Evolutionary conservation across 2,888 invertebrate genomes (phyloP).

Genomic region (Mythimna impura): DNA sequence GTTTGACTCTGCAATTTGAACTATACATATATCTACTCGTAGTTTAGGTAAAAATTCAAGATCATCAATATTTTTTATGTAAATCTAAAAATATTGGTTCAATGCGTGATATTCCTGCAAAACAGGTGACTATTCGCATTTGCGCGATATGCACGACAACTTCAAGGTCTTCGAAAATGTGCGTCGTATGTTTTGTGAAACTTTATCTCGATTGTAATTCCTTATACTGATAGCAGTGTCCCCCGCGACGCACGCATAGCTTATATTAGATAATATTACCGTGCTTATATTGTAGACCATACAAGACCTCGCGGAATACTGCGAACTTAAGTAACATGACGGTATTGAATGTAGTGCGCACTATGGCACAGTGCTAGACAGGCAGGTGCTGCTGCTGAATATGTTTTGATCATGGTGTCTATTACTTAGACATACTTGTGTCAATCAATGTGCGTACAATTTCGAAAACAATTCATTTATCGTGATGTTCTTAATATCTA

Average conservation of each 20-base stretch:
- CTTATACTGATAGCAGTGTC: conserved; percentile 1
- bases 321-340: conserved; percentile 1
- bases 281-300: not conserved
- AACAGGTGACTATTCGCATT: conserved; percentile 1
- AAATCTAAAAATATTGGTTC: not conserved
- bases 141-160: conserved; percentile 10
- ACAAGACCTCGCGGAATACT: not conserved
- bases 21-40: not conserved
- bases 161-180: conserved; percentile 34
- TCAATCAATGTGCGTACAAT: no score
- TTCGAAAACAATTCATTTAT: not conserved
- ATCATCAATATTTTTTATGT: not conserved
- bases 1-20: not conserved
- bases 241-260: conserved; percentile 17
- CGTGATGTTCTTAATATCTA: not conserved
- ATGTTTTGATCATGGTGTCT: conserved; percentile 5
- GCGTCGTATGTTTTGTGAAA: conserved; percentile 14
- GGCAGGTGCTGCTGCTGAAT: not conserved
- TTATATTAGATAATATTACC: no score
- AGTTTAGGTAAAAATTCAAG: not conserved
- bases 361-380: not conserved
- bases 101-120: conserved; percentile 3
- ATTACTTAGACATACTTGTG: not conserved
- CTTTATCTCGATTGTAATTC: conserved; percentile 9
- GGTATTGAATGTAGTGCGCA: not conserved